A percentile compares a stretch with the other conserved stretches of the same genome.
phyloP scores from a whole-genome alignment of 2,113 vertebrate genomes.

The Asarcornis scutulata region DNA sequence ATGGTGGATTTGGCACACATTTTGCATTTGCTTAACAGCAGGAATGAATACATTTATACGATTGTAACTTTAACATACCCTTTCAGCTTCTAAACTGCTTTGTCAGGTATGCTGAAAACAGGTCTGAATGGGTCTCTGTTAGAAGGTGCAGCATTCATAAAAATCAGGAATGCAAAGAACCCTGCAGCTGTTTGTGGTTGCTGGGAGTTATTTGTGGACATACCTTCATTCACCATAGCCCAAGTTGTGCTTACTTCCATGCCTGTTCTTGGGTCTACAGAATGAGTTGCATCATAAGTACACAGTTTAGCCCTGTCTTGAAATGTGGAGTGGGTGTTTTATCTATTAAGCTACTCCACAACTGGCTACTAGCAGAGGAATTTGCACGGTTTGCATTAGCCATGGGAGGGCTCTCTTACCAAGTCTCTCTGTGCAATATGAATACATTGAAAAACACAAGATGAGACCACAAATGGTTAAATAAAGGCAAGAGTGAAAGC shows the following conservation, averaged over 20 bases:
- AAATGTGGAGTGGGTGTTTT: neutral
- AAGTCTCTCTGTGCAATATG: neutral
- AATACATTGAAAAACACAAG: neutral
- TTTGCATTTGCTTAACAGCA: neutral
- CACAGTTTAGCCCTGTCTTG: neutral
- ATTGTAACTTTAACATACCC: neutral
- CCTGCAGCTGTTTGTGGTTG: neutral
- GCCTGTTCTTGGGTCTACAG: neutral
- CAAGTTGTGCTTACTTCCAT: neutral
- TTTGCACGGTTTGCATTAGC: neutral
- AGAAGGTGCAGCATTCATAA: neutral
- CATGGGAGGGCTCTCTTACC: neutral
- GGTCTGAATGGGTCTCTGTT: fast-evolving
- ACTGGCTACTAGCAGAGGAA: neutral
- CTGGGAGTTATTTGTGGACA: neutral
- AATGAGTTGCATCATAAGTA: neutral
- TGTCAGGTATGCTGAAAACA: neutral
- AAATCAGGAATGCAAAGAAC: neutral
- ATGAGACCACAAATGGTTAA: neutral
- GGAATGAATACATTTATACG: neutral
- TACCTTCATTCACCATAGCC: neutral
- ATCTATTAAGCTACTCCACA: neutral
- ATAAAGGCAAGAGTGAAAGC: neutral
- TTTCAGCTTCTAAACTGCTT: neutral
- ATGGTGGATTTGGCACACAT: neutral